Evolutionary conservation across 2,113 vertebrate genomes (phyloP).

Genomic region (Spea multiplicata): DNA sequence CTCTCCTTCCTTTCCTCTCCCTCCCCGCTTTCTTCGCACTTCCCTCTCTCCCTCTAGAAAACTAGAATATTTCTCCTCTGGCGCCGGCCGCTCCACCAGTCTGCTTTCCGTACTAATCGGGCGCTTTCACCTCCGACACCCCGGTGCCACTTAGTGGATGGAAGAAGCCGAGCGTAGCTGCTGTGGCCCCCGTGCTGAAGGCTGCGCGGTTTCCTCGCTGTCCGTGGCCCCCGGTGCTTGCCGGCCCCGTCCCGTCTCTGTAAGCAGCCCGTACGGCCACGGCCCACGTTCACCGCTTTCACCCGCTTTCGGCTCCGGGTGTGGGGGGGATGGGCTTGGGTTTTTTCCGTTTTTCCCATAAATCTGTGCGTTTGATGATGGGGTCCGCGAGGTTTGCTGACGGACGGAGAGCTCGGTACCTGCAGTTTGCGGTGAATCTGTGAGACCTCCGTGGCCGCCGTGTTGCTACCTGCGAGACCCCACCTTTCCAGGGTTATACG

Average conservation of each 20-base stretch:
- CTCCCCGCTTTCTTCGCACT: conserved; percentile 48
- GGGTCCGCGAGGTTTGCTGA: no score
- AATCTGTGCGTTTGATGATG: no score
- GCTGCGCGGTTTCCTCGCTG: conserved; percentile 61
- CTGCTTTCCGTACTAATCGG: conserved; percentile 69
- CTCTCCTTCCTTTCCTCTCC: conserved; percentile 53
- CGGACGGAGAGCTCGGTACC: no score
- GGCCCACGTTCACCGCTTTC: background rate
- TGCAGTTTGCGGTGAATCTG: no score
- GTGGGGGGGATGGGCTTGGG: no score
- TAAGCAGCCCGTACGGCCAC: conserved; percentile 53
- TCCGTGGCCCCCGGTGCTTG: conserved; percentile 61
- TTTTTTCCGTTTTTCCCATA: no score
- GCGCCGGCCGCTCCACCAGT: conserved; percentile 62
- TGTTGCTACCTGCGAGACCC: no score
- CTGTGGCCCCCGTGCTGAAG: conserved; percentile 56
- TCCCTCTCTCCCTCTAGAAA: conserved; percentile 71
- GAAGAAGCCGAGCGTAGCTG: conserved; percentile 68
- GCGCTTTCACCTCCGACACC: conserved; percentile 65
- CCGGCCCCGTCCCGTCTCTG: conserved; percentile 61
- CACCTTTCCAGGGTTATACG: no score
- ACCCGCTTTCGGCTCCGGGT: no score
- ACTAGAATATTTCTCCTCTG: conserved; percentile 70
- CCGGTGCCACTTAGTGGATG: conserved; percentile 33
- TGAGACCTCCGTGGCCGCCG: no score